Conservation (phyloP, 2,888 invertebrate genomes). For the Andrena hattorfiana region DNA sequence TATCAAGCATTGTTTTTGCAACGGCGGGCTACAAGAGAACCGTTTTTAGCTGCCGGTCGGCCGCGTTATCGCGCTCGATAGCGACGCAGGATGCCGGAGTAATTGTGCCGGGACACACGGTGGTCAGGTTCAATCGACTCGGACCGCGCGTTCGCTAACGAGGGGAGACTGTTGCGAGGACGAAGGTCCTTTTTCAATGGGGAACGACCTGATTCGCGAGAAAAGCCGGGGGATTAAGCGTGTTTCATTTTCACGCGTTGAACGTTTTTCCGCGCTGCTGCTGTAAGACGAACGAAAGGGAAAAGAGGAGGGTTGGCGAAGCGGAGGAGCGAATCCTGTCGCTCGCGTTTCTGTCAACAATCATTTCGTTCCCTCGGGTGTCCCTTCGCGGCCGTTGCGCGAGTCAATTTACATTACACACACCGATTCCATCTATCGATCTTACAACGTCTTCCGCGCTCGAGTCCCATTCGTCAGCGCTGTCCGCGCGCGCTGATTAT, state of each 20-base stretch:
- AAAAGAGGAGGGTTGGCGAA: background rate
- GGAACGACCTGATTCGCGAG: no score
- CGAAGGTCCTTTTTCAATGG: background rate
- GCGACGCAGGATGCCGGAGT: slow-evolving; percentile 24
- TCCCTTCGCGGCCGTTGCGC: slow-evolving; percentile 47
- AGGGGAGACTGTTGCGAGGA: background rate
- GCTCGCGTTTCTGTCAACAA: slow-evolving; percentile 57
- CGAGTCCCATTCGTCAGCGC: slow-evolving; percentile 73
- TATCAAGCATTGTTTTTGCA: slow-evolving; percentile 50
- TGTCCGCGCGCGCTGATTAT: slow-evolving; percentile 72
- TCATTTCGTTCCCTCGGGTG: slow-evolving; percentile 56
- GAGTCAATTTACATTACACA: slow-evolving; percentile 75
- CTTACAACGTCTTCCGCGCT: slow-evolving; percentile 70
- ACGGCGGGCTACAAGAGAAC: background rate
- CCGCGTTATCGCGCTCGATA: slow-evolving; percentile 22
- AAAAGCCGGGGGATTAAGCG: no score
- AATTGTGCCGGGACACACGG: slow-evolving; percentile 20
- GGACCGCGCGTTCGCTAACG: slow-evolving; percentile 31
- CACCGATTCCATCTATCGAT: slow-evolving; percentile 75
- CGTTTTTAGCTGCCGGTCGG: slow-evolving; percentile 4
- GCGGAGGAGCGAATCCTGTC: slow-evolving; percentile 12
- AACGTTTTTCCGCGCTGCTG: no score
- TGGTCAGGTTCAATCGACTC: slow-evolving; percentile 6
- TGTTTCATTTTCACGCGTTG: no score
- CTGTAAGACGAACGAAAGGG: background rate